Percentiles rank a stretch among this genome's conserved stretches.
phyloP scores from a whole-genome alignment of 2,888 invertebrate species.

The Amphipoea lucens region DNA sequence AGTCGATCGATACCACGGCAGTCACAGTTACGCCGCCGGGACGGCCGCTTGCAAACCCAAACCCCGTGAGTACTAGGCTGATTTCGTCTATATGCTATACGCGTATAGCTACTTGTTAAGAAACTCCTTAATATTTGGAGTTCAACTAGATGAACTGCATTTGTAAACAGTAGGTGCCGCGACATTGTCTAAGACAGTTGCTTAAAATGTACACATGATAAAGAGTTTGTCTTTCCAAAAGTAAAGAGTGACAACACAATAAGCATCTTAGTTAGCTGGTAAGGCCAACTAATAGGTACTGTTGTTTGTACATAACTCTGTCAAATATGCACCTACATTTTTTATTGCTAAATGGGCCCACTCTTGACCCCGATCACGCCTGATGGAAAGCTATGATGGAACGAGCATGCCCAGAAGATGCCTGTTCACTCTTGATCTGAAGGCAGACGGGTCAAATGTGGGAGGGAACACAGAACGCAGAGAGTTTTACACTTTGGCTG shows the following conservation, averaged over 20 bases:
- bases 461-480: too few species aligned
- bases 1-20: background rate
- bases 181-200: too few species aligned
- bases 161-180: background rate
- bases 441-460: too few species aligned
- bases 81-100: background rate
- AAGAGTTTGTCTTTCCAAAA: background rate
- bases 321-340: background rate
- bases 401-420: too few species aligned
- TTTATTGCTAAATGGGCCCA: too few species aligned
- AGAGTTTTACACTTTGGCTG: too few species aligned
- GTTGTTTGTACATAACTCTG: background rate
- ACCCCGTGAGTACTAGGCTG: background rate
- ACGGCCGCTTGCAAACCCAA: background rate
- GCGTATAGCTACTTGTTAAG: background rate
- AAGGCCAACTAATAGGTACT: background rate
- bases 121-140: background rate
- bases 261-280: conserved; percentile 8
- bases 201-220: conserved; percentile 4
- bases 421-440: too few species aligned
- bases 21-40: background rate
- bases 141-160: background rate
- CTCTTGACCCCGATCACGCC: too few species aligned
- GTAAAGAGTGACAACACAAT: conserved; percentile 2
- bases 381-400: too few species aligned